phyloP scores from a whole-genome alignment of 2,113 vertebrate species.

The Amphiprion percula region DNA sequence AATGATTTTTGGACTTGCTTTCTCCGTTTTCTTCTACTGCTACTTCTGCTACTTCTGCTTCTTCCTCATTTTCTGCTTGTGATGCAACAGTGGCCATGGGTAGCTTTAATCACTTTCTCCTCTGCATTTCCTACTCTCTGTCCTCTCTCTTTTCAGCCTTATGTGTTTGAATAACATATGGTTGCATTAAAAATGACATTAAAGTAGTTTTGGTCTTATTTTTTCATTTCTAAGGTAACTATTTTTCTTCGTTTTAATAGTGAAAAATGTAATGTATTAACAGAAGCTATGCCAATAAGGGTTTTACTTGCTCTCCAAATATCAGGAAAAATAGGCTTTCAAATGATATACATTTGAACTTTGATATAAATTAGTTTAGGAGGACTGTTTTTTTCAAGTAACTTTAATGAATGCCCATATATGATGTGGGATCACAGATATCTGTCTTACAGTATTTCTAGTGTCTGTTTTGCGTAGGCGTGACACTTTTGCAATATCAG shows the following conservation, averaged over 20 bases:
- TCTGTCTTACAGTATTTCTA: constrained; percentile 39
- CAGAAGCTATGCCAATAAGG: neutral
- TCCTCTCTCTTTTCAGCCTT: neutral
- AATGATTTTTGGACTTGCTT: constrained; percentile 72
- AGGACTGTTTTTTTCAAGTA: constrained; percentile 26
- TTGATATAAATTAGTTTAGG: neutral
- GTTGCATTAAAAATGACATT: neutral
- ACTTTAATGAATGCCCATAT: constrained; percentile 54
- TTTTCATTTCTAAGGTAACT: neutral
- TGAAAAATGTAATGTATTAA: neutral
- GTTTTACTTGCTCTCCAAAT: constrained; percentile 16
- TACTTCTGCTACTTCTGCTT: too few relatives aligned
- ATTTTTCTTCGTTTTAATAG: neutral
- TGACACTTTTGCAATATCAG: constrained; percentile 74
- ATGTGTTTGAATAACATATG: neutral
- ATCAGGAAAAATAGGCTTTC: neutral
- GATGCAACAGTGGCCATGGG: constrained; percentile 37
- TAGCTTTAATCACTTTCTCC: constrained; percentile 34
- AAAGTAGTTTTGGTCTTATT: neutral
- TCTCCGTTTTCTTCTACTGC: constrained; percentile 66
- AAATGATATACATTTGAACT: neutral
- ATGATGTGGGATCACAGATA: constrained; percentile 40
- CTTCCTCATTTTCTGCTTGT: constrained; percentile 63
- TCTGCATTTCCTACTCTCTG: constrained; percentile 19
- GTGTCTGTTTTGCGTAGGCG: constrained; percentile 74